A percentile compares a stretch with the other conserved stretches of the same genome.
These are phyloP conservation scores for Melanostigma gelatinosum DNA, from an alignment of 2,113 vertebrate species.

Conservation along the genomic window DNA sequence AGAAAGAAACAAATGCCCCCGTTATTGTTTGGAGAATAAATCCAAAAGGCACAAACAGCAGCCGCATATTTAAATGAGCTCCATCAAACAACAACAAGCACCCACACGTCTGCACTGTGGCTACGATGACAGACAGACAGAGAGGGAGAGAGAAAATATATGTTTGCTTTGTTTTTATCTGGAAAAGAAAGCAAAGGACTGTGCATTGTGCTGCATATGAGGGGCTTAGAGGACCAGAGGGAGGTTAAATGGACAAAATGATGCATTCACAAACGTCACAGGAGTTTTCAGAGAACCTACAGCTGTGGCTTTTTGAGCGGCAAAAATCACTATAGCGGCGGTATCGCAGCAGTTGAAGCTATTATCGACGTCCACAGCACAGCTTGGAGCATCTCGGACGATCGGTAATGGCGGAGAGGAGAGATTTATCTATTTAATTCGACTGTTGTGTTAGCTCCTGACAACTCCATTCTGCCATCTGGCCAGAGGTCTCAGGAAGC, in stretches of 20 bases:
- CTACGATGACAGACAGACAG: slow-evolving; percentile 1
- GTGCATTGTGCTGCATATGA: neutral
- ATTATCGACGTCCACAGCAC: slow-evolving; percentile 45
- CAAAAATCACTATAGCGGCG: slow-evolving; percentile 11
- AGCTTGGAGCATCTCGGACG: slow-evolving; percentile 19
- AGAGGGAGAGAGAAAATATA: neutral
- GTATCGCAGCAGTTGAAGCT: slow-evolving; percentile 37
- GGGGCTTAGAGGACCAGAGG: slow-evolving; percentile 6
- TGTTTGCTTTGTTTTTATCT: neutral
- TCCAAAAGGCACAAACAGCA: slow-evolving; percentile 24
- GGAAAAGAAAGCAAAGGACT: slow-evolving; percentile 6
- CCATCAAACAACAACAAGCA: slow-evolving; percentile 52
- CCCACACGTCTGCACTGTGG: slow-evolving; percentile 48
- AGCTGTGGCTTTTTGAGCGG: neutral
- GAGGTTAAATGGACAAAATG: slow-evolving; percentile 17
- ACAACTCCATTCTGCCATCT: slow-evolving; percentile 45
- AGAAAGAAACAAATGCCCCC: slow-evolving; percentile 30
- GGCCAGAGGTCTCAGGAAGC: slow-evolving; percentile 42
- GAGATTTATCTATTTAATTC: slow-evolving; percentile 70
- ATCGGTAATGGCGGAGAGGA: slow-evolving; percentile 29
- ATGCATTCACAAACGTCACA: slow-evolving; percentile 17
- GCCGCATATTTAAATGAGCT: slow-evolving; percentile 48
- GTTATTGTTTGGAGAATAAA: slow-evolving; percentile 47
- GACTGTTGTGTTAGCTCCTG: slow-evolving; percentile 53
- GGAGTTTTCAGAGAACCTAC: slow-evolving; percentile 14